Evolutionary conservation across 2,888 invertebrate genomes (phyloP).

Genomic region (Himalopsyche kuldschensis): DNA sequence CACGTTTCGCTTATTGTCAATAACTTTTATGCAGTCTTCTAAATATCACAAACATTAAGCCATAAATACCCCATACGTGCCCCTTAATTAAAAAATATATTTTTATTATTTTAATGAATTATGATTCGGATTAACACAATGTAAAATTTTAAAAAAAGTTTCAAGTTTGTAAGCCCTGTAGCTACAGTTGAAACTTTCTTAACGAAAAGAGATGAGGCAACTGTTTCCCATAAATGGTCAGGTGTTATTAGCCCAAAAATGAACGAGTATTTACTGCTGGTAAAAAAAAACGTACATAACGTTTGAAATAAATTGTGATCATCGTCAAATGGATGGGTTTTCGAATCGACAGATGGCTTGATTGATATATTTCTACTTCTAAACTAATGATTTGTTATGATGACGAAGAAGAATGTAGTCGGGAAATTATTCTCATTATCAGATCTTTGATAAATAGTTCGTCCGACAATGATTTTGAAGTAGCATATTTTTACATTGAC

Average conservation of each 20-base stretch:
- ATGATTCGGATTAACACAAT: too few species aligned
- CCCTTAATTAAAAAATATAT: too few species aligned
- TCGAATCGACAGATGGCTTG: neutral
- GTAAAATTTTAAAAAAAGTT: too few species aligned
- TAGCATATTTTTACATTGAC: neutral
- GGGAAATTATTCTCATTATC: neutral
- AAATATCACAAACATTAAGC: too few species aligned
- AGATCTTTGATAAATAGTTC: neutral
- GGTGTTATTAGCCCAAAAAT: constrained; percentile 24
- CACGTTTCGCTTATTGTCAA: too few species aligned
- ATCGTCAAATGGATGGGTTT: neutral
- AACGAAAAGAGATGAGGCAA: neutral
- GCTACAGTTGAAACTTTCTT: neutral
- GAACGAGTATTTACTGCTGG: neutral
- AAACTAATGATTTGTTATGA: neutral
- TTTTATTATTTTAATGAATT: too few species aligned
- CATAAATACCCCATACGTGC: too few species aligned
- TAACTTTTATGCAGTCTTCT: too few species aligned
- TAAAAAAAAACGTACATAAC: neutral
- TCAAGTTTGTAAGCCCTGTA: neutral
- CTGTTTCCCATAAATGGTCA: constrained; percentile 16
- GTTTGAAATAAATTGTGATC: neutral
- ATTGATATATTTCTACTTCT: neutral
- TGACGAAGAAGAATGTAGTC: neutral
- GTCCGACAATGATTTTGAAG: neutral